Conservation (phyloP, 2,113 vertebrate species). For the Dicentrarchus labrax region DNA sequence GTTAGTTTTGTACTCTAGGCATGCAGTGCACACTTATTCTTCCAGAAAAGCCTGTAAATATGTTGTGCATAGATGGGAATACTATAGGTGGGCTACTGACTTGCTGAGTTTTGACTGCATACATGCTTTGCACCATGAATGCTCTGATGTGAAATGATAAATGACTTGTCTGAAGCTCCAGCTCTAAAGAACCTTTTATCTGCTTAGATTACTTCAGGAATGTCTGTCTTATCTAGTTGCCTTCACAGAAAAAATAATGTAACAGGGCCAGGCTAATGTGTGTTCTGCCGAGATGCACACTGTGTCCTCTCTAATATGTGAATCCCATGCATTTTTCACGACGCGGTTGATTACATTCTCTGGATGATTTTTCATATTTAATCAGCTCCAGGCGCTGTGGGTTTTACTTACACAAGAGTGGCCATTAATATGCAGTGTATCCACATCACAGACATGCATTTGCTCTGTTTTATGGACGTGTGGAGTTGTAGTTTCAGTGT, state of each 20-base stretch:
- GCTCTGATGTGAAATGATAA: conserved; percentile 41
- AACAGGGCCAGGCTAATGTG: conserved; percentile 17
- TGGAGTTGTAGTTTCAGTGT: not conserved
- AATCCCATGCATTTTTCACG: conserved; percentile 69
- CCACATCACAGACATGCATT: conserved; percentile 34
- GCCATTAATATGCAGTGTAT: conserved; percentile 52
- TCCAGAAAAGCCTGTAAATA: conserved; percentile 34
- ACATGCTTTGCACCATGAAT: conserved; percentile 26
- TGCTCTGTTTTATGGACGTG: conserved; percentile 6
- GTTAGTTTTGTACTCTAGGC: conserved; percentile 37
- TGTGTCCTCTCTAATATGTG: conserved; percentile 43
- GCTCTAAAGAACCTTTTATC: conserved; percentile 46
- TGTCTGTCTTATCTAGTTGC: conserved; percentile 36
- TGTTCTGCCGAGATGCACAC: conserved; percentile 31
- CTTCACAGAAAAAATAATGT: conserved; percentile 14
- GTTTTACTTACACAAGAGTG: conserved; percentile 49
- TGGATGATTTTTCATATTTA: conserved; percentile 72
- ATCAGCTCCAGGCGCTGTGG: conserved; percentile 59
- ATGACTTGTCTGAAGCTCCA: conserved; percentile 25
- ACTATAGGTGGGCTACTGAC: not conserved
- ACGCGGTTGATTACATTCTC: conserved; percentile 69
- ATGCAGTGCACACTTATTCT: conserved; percentile 15
- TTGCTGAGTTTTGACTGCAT: conserved; percentile 1
- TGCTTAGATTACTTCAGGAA: conserved; percentile 53
- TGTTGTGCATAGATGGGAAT: conserved; percentile 49